phyloP scores from a whole-genome alignment of 2,888 invertebrate species.

The Microctonus aethiopoides region DNA sequence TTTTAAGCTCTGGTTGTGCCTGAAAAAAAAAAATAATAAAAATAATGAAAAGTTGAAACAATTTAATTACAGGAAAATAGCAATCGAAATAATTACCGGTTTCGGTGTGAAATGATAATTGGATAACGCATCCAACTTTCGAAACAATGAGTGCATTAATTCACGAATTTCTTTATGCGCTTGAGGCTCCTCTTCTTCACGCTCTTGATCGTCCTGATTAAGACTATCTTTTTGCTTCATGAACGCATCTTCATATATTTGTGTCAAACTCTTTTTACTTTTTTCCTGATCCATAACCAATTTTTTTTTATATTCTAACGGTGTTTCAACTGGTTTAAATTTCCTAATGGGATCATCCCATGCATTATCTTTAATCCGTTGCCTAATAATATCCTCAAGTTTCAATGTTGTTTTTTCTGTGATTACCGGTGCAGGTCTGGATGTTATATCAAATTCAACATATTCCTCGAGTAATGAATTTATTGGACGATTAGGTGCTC shows the following conservation, averaged over 20 bases:
- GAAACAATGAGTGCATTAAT: constrained; percentile 81
- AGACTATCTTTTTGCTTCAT: constrained; percentile 74
- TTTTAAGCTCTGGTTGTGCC: constrained; percentile 87
- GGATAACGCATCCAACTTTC: constrained; percentile 89
- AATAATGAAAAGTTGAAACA: not conserved
- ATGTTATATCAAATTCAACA: constrained; percentile 87
- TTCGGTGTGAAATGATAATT: constrained; percentile 96
- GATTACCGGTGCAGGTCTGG: constrained; percentile 88
- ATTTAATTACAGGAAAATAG: not conserved
- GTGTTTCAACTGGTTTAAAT: constrained; percentile 84
- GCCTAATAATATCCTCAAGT: constrained; percentile 91
- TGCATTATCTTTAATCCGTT: constrained; percentile 90
- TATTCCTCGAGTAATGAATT: constrained; percentile 94
- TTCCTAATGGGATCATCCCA: constrained; percentile 95
- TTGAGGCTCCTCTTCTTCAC: constrained; percentile 76
- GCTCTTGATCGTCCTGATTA: constrained; percentile 71
- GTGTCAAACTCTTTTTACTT: constrained; percentile 90
- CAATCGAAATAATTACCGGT: constrained; percentile 67
- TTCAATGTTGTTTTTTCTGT: constrained; percentile 90
- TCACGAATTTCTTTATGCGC: constrained; percentile 82
- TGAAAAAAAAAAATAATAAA: constrained; percentile 54
- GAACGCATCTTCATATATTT: constrained; percentile 93
- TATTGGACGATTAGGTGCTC: constrained; percentile 82
- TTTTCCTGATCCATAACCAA: constrained; percentile 92
- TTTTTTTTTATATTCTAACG: constrained; percentile 87